Base-by-base conservation (phyloP, 2,888 invertebrate species). In the Tinea pellionella region DNA sequence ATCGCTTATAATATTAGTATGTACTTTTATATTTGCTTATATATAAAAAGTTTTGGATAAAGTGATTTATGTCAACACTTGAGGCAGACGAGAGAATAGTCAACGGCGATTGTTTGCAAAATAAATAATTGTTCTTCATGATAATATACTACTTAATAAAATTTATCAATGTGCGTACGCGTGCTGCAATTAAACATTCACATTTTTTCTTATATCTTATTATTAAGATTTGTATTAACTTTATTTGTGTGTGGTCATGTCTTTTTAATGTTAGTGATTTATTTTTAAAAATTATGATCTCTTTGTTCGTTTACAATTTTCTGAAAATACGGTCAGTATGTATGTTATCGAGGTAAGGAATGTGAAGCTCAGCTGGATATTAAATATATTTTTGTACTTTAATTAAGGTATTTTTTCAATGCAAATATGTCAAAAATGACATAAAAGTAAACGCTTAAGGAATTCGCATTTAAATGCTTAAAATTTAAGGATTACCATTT, bases 251-350 rank as follows among this genome's bases (percentile, higher is more conserved):
- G 81, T 80, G 78, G 75, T 82, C 75, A 74, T 79, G 75, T 76
- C 69, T n/a, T 57, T 57, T n/a, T 57, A 32, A 69, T 74, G 66
- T 79, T 67, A 65, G 66, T 68, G 65, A 76, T 78, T 73, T 24
- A 24, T 77, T 71, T 66, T 73, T n/a, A n/a, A n/a, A n/a, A n/a
- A 72, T 66, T 63, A 70, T 80, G 80, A 82, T 84, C 82, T 80
- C 19, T 69, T 68, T 70, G 80, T 85, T 85, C 80, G 73, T 72
- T 85, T 86, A 84, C 87, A 86, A 85, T 82, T 79, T 74, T 71
- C 80, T 81, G 85, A 71, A 85, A 84, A n/a, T 80, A 78, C 67
- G 78, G 77, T 68, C 69, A 64, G 65, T 63, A 24, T 2, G 24
- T 24, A 6, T 53, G 12, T 16, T 51, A 24, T 51, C 13, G 43